Evolutionary conservation across 2,113 vertebrate species (phyloP).

Genomic region (Lampris incognitus): DNA sequence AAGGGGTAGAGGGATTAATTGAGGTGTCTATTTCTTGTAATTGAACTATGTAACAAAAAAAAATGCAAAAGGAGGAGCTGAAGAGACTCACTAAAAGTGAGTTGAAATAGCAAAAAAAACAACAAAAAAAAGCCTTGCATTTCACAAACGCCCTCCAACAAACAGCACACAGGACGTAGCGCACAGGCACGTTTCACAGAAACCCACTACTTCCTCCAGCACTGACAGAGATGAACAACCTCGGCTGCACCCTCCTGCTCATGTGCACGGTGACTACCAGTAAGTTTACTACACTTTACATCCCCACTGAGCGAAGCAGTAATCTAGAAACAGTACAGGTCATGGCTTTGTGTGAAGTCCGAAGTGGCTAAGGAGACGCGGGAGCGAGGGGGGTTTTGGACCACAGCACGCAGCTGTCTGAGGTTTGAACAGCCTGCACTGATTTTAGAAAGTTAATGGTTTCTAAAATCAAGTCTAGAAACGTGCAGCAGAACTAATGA

Average conservation of each 20-base stretch:
- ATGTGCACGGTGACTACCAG: slow-evolving; percentile 48
- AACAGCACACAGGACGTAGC: slow-evolving; percentile 46
- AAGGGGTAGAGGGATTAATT: no score
- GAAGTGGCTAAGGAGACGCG: no score
- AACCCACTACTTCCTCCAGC: not conserved
- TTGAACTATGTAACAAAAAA: no score
- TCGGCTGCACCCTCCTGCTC: slow-evolving; percentile 9
- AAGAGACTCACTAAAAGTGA: slow-evolving; percentile 10
- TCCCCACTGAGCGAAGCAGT: not conserved
- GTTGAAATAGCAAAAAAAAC: not conserved
- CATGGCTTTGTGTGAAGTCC: no score
- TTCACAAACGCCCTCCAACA: slow-evolving; percentile 36
- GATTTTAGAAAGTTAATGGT: no score
- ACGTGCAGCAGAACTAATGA: no score
- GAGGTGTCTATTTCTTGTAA: no score
- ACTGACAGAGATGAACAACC: slow-evolving; percentile 45
- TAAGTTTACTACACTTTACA: slow-evolving; percentile 38
- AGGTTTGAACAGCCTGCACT: no score
- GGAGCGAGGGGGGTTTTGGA: no score
- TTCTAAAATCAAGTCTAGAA: no score
- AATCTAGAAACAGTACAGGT: no score
- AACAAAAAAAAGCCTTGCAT: slow-evolving; percentile 13
- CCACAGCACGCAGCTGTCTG: no score
- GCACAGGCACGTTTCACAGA: not conserved
- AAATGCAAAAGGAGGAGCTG: not conserved